Conservation (phyloP, 2,888 invertebrate genomes). For the Brenthis ino region DNA sequence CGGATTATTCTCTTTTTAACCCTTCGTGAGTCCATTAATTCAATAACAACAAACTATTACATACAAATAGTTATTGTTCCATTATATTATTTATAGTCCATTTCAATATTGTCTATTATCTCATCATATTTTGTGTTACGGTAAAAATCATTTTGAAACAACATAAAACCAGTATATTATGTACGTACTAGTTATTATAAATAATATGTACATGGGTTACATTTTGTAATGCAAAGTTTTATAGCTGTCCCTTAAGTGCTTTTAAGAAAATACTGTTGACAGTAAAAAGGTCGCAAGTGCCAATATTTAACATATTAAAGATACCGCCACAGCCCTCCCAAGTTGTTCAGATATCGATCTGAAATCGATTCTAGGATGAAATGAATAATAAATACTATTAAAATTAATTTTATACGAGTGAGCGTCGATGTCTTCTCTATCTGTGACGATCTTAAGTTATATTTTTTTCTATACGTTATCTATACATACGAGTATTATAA, state of each 20-base stretch:
- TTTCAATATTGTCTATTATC: too few species aligned
- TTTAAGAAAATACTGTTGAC: slow-evolving; percentile 28
- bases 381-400: slow-evolving; percentile 23
- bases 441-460: slow-evolving; percentile 14
- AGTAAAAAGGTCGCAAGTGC: slow-evolving; percentile 31
- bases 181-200: too few species aligned
- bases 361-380: slow-evolving; percentile 29
- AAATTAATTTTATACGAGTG: too few species aligned
- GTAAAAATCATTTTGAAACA: too few species aligned
- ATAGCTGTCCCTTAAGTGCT: slow-evolving; percentile 14
- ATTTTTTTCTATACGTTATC: background rate
- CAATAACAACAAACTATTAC: too few species aligned
- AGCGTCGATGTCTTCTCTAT: slow-evolving; percentile 14
- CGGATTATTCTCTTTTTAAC: too few species aligned
- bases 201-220: background rate
- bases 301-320: slow-evolving; percentile 29
- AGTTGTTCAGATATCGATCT: slow-evolving; percentile 35
- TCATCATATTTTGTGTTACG: too few species aligned
- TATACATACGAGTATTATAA: too few species aligned
- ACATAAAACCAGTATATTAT: too few species aligned
- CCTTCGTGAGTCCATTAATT: too few species aligned
- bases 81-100: too few species aligned
- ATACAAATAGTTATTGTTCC: too few species aligned
- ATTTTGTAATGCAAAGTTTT: slow-evolving; percentile 19
- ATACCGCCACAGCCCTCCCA: slow-evolving; percentile 35